A percentile compares a stretch with the other conserved stretches of the same genome.
Evolutionary conservation across 2,797 vertebrate species (phyloP).

Genomic region (Spondyliosoma cantharus): DNA sequence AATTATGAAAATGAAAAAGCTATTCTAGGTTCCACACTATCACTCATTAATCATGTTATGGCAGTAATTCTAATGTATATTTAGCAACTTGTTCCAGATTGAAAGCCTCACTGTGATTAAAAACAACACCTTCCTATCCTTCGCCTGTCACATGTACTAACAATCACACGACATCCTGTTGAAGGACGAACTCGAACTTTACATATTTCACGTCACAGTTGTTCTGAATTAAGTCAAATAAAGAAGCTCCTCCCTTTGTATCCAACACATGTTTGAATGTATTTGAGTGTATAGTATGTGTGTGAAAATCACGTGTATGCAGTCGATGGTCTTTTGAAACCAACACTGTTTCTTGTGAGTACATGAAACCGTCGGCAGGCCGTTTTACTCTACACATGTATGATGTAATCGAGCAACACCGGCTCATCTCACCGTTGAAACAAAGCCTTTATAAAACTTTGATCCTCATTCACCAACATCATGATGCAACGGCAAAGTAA

Average conservation of each 20-base stretch:
- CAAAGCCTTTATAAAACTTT: slow-evolving; percentile 17
- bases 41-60: slow-evolving; percentile 28
- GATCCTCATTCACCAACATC: slow-evolving; percentile 5
- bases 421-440: slow-evolving; percentile 25
- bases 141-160: neutral
- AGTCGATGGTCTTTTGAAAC: neutral
- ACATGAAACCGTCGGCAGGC: neutral
- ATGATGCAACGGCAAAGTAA: slow-evolving; percentile 34
- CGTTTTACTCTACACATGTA: slow-evolving; percentile 1
- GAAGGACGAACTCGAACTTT: neutral
- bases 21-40: neutral
- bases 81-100: slow-evolving; percentile 10
- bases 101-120: slow-evolving; percentile 21
- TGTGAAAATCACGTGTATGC: neutral
- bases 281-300: neutral
- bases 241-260: neutral
- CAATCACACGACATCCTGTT: neutral
- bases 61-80: slow-evolving; percentile 29
- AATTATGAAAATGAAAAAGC: slow-evolving; percentile 21
- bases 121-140: neutral
- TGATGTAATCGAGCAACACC: slow-evolving; percentile 32
- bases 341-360: neutral
- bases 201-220: neutral
- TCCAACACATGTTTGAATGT: neutral
- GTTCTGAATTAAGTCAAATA: neutral